Evolutionary conservation across 2,797 vertebrate species (phyloP), one percentile per base, ranked within the genome.

Genomic region (Molossus alvarezi): DNA sequence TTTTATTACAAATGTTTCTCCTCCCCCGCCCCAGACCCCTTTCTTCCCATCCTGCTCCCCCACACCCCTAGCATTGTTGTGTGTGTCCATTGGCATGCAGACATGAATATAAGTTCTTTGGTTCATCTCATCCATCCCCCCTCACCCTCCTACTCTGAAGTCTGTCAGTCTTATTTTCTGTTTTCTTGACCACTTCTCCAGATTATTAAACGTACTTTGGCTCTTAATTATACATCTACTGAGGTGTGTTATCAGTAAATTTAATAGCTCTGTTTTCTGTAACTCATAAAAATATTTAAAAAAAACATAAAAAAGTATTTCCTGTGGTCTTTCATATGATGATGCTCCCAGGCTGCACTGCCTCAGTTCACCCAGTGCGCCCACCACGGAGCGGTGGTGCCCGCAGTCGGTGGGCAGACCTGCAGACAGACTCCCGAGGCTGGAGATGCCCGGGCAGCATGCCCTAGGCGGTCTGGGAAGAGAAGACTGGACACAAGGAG

Each of bases 181-280:
- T 79, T 87, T 96, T 71, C 80, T 93, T 67, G 51, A 33, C 51
- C 51, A 60, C 25, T 65, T 83, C 33, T 82, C 55, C n/a, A 65
- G 45, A 37, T 88, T 77, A 23, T 67, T 82, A 79, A 45, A 37
- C 25, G 57, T 72, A 62, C 37, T 83, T 80, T 71, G 9, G 45
- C 27, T 80, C 25, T 87, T 29, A 62, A 20, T 55, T 8, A 33
- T 4, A 18, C 11, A 25, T 88, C 21, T 21, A 75, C 27, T 73
- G 77, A 87, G 25, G 27, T 77, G 2, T 67, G 17, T 64, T 72
- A 69, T 87, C 77, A 60, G 8, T 51, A 60, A 57, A 88, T 64
- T 14, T 71, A 72, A 33, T 20, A 33, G 60, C 27, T 71, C 37
- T 72, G 15, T 90, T 81, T 92, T 79, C 29, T 93, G 9, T 21